phyloP scores from a whole-genome alignment of 2,113 vertebrate genomes.

The Clupea harengus region DNA sequence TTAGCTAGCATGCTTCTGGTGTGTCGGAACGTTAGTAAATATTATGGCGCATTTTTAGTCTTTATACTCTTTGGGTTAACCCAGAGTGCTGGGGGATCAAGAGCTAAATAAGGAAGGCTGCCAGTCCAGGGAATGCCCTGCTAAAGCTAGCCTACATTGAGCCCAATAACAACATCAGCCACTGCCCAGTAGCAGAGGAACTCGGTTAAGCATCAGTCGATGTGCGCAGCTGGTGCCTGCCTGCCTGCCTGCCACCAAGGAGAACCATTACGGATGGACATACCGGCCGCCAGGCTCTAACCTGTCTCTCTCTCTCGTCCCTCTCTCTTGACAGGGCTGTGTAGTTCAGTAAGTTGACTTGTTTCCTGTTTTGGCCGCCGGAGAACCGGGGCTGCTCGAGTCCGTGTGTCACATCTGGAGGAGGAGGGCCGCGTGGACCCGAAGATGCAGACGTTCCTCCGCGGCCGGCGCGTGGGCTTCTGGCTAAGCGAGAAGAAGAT shows the following conservation, averaged over 20 bases:
- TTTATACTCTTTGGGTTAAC: background rate
- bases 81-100: background rate
- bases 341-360: constrained; percentile 19
- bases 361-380: constrained; percentile 45
- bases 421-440: constrained; percentile 25
- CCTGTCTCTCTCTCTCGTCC: background rate
- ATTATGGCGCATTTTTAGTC: background rate
- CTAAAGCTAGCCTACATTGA: background rate
- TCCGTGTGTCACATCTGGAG: constrained; percentile 50
- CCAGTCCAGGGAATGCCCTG: background rate
- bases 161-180: background rate
- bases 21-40: background rate
- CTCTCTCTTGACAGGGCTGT: constrained; percentile 32
- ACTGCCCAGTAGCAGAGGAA: background rate
- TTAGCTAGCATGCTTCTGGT: background rate
- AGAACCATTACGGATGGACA: background rate
- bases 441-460: constrained; percentile 94
- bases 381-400: constrained; percentile 52
- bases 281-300: background rate
- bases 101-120: background rate
- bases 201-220: background rate
- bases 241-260: background rate
- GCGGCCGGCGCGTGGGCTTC: constrained; percentile 91
- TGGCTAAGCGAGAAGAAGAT: constrained; percentile 99
- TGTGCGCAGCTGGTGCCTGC: background rate